These are phyloP conservation scores for Steinernema hermaphroditum DNA, from an alignment of 2,888 invertebrate species.

Conservation along the genomic window DNA sequence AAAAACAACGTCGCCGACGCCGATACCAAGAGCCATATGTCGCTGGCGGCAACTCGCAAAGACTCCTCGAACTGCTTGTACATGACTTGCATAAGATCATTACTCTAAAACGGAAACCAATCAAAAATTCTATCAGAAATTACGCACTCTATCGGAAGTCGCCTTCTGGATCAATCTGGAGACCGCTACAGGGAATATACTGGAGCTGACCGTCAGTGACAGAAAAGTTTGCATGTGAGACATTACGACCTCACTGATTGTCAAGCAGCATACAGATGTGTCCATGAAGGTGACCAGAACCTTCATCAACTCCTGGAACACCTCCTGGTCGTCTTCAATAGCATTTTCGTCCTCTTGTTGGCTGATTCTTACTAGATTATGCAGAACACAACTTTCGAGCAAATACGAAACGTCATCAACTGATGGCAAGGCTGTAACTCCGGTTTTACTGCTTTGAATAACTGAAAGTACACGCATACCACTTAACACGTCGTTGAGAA, in stretches of 20 bases:
- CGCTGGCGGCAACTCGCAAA: constrained; percentile 35
- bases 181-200: not conserved
- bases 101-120: constrained; percentile 30
- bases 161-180: constrained; percentile 4
- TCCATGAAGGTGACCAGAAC: constrained; percentile 10
- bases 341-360: not conserved
- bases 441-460: not conserved
- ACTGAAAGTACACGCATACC: not conserved
- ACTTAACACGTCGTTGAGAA: not conserved
- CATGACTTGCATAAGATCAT: constrained; percentile 24
- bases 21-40: constrained; percentile 47
- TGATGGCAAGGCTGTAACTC: not conserved
- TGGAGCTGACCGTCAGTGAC: not conserved
- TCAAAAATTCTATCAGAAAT: no score
- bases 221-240: not conserved
- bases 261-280: constrained; percentile 13
- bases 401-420: constrained; percentile 2
- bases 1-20: constrained; percentile 44
- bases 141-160: not conserved
- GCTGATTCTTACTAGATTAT: not conserved
- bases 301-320: not conserved
- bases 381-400: not conserved
- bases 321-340: not conserved
- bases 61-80: constrained; percentile 32
- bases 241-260: not conserved